Base-by-base conservation (phyloP, 2,888 invertebrate genomes). In the Melinopterus prodromus region DNA sequence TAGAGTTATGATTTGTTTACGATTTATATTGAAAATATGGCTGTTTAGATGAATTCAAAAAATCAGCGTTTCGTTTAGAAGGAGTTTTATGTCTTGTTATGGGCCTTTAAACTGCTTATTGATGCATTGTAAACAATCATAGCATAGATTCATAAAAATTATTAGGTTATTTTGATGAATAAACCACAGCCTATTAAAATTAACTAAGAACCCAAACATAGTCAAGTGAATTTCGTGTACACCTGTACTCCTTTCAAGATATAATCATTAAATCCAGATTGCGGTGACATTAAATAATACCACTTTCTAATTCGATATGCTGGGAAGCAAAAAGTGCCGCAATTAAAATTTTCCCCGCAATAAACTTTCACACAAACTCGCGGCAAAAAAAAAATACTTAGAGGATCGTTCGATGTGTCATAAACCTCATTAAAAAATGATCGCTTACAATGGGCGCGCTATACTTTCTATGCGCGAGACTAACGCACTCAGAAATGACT, bases 351-450 rank as follows among this genome's bases (percentile, higher is more conserved):
- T 53, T 53, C 53, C 53, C 53, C 53, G 53, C 9, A 53, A 53
- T 12, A 53, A 53, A 53, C 53, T 53, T 53, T 53, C 53, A 53
- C 53, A 6, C 12, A 53, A 53, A 53, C 3, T 53, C 53, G 53
- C 53, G 0, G 7, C 53, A 12, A 53, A 53, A 53, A n/a, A 38
- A 38, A 53, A 53, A 7, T 53, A 4, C 53, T 53, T 53, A 53
- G 53, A 53, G 1, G 53, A 53, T 53, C 7, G 53, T 53, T 53
- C 5, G 53, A 53, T 53, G 53, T 53, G 53, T 53, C 53, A 53
- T 53, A 53, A 53, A 53, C 53, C 53, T 53, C 53, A 53, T 53
- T 53, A 53, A 53, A 53, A 53, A 53, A 53, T 53, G 53, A 53
- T 53, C 12, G 53, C 9, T 12, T 12, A 53, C 53, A 53, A 53